Evolutionary conservation across 2,113 vertebrate species (phyloP), one percentile per base, ranked within the genome.

Genomic region (Sprattus sprattus): DNA sequence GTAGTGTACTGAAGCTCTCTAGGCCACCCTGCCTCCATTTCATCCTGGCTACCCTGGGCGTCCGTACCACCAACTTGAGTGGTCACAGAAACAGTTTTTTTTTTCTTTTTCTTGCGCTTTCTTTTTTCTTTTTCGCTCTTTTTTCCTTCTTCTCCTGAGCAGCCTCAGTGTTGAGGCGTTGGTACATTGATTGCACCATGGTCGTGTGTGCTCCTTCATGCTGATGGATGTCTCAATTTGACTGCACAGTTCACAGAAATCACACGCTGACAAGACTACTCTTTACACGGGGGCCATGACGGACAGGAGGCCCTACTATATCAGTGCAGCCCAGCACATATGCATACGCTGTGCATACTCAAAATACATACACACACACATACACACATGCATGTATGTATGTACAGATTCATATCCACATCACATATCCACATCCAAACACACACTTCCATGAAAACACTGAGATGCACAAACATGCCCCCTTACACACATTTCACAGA

Each of bases 171-270:
- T 81, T 85, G 81, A 45, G 82, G 86, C 64, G 84, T 80, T 83
- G 81, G 81, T n/a, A 15, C 83, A n/a, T 32, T 81, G 86, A 86
- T 85, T 64, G 32, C 75, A 64, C 50, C 49, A 4, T 15, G 22
- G 54, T 57, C 15, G 54, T 60, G 18, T 22, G 18, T 22, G 54
- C 6, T 16, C 45, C 78, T 83, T 87, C 45, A 82, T 50, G 49
- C 86, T 85, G 84, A 87, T 87, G 85, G 84, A 88, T 88, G 85
- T 83, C 57, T 85, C 80, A 89, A 87, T 89, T 67, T 80, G 50
- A 88, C 49, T 86, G 60, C 67, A 54, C 86, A 84, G 84, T 82
- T 83, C 82, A 75, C 54, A 71, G 28, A 82, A 86, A 88, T 82
- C 85, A 28, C 84, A 85, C 28, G 18, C 49, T 78, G 88, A 85